Conservation (phyloP, 1,140 invertebrate genomes). For the roundworm (Caenorhabditis elegans) region WBcel235 BX284604.4:11506501-11507000, state of each 20-base stretch:
- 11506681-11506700: background rate
- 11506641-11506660: background rate
- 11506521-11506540: slow-evolving; percentile 4
- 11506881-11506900: too few relatives aligned
- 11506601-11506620: background rate
- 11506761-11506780: slow-evolving; percentile 30
- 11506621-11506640: background rate
- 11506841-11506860: too few relatives aligned
- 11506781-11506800: slow-evolving; percentile 23
- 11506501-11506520: background rate
- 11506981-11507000: too few relatives aligned
- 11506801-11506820: too few relatives aligned
- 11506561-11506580: background rate
- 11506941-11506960: too few relatives aligned
- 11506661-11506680: background rate
- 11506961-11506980: too few relatives aligned
- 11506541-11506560: background rate
- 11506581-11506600: background rate
- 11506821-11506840: too few relatives aligned
- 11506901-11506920: too few relatives aligned
- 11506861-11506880: too few relatives aligned
- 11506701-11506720: background rate
- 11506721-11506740: slow-evolving; percentile 18
- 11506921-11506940: too few relatives aligned
- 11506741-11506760: background rate